phyloP scores from a whole-genome alignment of 2,797 vertebrate genomes.

The Hylomyscus alleni region DNA sequence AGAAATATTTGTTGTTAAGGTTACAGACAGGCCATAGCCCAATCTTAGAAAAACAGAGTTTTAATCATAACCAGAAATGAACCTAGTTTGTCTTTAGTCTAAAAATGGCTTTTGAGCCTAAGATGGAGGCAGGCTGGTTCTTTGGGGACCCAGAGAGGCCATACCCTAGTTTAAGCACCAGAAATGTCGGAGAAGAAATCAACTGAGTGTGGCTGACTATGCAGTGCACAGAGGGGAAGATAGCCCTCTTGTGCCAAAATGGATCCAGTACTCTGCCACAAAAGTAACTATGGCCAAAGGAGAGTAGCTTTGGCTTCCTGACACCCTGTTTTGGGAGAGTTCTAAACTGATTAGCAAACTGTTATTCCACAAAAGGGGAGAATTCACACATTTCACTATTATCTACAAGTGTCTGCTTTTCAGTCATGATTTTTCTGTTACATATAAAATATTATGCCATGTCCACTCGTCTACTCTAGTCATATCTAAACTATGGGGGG shows the following conservation, averaged over 20 bases:
- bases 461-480: no score
- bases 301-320: fast-evolving
- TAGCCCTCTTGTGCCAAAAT: fast-evolving
- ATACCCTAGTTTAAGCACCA: fast-evolving
- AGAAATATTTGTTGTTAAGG: not conserved
- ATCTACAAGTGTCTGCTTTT: not conserved
- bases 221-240: not conserved
- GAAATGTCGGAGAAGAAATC: fast-evolving
- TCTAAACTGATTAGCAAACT: not conserved
- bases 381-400: fast-evolving
- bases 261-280: not conserved
- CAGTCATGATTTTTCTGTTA: no score
- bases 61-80: not conserved
- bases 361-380: not conserved
- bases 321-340: fast-evolving
- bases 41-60: not conserved
- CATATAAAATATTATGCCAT: fast-evolving
- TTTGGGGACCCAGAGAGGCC: not conserved
- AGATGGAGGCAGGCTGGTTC: not conserved
- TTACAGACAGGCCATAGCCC: not conserved
- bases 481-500: no score
- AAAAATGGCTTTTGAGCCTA: not conserved
- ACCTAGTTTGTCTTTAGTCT: not conserved
- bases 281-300: fast-evolving
- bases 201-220: fast-evolving